Percentiles rank a stretch among this genome's conserved stretches.
These are phyloP conservation scores for Castor canadensis DNA, from an alignment of 2,113 vertebrate genomes.

Conservation along the genomic window DNA sequence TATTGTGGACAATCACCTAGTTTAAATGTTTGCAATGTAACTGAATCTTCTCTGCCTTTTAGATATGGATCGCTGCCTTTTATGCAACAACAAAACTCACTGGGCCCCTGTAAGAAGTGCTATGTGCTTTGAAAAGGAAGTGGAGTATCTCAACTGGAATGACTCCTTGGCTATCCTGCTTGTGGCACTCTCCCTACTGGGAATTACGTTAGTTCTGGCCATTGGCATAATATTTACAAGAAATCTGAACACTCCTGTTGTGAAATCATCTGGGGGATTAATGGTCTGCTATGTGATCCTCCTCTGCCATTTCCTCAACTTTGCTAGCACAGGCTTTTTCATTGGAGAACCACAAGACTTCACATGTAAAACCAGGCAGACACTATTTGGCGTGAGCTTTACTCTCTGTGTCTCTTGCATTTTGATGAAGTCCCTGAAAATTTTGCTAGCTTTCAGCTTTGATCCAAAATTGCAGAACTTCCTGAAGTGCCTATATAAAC, in stretches of 20 bases:
- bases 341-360: slow-evolving; percentile 86
- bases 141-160: slow-evolving; percentile 87
- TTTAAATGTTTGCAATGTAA: not conserved
- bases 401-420: slow-evolving; percentile 92
- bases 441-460: slow-evolving; percentile 92
- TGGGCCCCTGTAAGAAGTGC: slow-evolving; percentile 89
- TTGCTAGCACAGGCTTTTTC: slow-evolving; percentile 88
- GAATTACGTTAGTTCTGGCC: slow-evolving; percentile 84
- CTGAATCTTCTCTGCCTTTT: slow-evolving; percentile 50
- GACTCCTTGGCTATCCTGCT: slow-evolving; percentile 89
- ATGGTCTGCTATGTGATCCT: slow-evolving; percentile 90
- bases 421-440: slow-evolving; percentile 93
- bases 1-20: not conserved
- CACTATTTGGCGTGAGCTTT: slow-evolving; percentile 91
- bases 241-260: slow-evolving; percentile 87
- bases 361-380: slow-evolving; percentile 89
- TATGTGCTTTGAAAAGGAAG: slow-evolving; percentile 83
- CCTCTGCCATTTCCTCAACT: slow-evolving; percentile 88
- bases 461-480: slow-evolving; percentile 86
- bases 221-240: slow-evolving; percentile 89
- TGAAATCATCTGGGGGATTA: slow-evolving; percentile 90
- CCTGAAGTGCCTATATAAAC: slow-evolving; percentile 86
- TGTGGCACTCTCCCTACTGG: slow-evolving; percentile 84
- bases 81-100: slow-evolving; percentile 85
- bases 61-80: slow-evolving; percentile 91